Conservation (phyloP, 2,888 invertebrate species). For the Melanostoma scalare region DNA sequence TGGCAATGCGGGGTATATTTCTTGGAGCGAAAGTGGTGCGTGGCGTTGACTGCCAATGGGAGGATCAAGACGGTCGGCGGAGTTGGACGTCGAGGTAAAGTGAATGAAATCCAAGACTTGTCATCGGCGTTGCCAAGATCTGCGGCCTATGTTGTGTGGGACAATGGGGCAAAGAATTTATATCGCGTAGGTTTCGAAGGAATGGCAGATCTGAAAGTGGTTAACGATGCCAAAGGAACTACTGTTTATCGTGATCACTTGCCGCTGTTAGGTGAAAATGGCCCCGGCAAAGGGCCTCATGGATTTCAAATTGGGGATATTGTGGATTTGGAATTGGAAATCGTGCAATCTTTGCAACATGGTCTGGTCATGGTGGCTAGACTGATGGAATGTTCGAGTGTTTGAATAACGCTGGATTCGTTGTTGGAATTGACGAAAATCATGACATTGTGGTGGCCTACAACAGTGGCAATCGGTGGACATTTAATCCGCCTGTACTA, state of each 20-base stretch:
- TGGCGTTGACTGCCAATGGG: conserved; percentile 99
- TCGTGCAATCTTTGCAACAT: conserved; percentile 95
- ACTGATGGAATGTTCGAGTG: conserved; percentile 99
- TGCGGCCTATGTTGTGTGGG: conserved; percentile 98
- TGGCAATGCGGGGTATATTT: conserved; percentile 96
- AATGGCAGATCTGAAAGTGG: conserved; percentile 94
- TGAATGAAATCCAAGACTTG: conserved; percentile 99
- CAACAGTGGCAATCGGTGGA: conserved; percentile 98
- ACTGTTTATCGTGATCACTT: conserved; percentile 98
- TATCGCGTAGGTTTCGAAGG: conserved; percentile 99
- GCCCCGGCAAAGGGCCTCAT: conserved; percentile 92
- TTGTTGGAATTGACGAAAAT: conserved; percentile 98
- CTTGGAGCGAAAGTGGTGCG: conserved; percentile 97
- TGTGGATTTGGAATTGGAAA: conserved; percentile 97
- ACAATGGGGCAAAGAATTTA: conserved; percentile 98
- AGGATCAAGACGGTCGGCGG: conserved; percentile 99
- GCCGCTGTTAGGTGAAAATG: conserved; percentile 95
- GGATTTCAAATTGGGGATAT: conserved; percentile 96
- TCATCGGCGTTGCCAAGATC: conserved; percentile 96
- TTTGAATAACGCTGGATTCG: conserved; percentile 94
- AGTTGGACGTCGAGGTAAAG: conserved; percentile 96
- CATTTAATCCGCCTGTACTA: conserved; percentile 98
- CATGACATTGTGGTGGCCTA: conserved; percentile 99
- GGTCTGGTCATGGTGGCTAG: conserved; percentile 99
- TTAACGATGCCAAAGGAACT: conserved; percentile 98